These are phyloP conservation scores for Liolophura sinensis DNA, from an alignment of 1,140 invertebrate genomes.

Conservation along the genomic window DNA sequence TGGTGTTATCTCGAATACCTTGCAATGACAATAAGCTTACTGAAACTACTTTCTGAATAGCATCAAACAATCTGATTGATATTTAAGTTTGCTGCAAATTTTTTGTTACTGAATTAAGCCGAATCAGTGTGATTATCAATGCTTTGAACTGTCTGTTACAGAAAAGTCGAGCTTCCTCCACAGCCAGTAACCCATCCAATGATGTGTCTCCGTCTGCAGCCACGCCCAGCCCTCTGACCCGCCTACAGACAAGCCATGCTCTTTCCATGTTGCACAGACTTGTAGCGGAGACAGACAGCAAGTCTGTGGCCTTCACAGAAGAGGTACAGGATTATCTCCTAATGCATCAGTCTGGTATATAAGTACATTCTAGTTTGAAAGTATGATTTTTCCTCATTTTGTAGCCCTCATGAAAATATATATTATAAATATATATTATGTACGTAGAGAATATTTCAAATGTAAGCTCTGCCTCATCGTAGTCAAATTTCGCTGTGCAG, in stretches of 20 bases:
- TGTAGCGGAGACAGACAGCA: slow-evolving; percentile 93
- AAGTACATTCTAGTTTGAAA: no score
- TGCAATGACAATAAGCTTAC: no score
- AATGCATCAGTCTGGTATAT: no score
- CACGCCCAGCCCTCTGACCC: slow-evolving; percentile 48
- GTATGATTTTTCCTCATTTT: no score
- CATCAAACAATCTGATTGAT: no score
- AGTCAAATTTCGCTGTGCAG: no score
- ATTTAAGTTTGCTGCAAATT: neutral
- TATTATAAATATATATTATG: no score
- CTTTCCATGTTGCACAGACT: slow-evolving; percentile 87
- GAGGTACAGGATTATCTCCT: slow-evolving; percentile 50
- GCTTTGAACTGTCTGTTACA: slow-evolving; percentile 1
- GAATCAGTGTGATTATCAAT: neutral
- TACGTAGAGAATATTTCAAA: no score
- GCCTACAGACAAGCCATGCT: slow-evolving; percentile 68
- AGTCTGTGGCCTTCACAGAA: slow-evolving; percentile 84
- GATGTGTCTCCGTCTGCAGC: slow-evolving; percentile 28
- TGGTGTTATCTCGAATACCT: no score
- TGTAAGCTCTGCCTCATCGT: no score
- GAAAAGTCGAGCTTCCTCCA: slow-evolving; percentile 19
- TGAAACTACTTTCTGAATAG: no score
- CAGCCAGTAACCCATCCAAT: slow-evolving; percentile 14
- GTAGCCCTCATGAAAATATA: no score
- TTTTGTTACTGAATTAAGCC: neutral